phyloP scores from a whole-genome alignment of 2,888 invertebrate genomes.

The Opisthograptis luteolata region DNA sequence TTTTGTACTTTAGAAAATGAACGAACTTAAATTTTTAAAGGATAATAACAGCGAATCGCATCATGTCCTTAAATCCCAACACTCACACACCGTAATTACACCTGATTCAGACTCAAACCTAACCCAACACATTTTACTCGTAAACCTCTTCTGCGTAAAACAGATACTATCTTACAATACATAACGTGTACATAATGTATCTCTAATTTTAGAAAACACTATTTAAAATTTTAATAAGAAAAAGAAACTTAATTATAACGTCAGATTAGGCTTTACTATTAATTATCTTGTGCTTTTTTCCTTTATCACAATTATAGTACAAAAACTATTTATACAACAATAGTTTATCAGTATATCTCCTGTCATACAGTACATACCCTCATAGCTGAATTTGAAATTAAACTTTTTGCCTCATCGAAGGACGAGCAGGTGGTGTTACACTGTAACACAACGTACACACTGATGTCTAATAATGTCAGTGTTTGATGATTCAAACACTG shows the following conservation, averaged over 20 bases:
- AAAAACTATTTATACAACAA: conserved; percentile 68
- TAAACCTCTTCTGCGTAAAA: conserved; percentile 53
- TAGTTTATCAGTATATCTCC: conserved; percentile 49
- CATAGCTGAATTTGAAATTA: conserved; percentile 58
- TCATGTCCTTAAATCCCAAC: conserved; percentile 44
- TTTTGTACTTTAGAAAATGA: conserved; percentile 55
- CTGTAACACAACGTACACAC: conserved; percentile 26
- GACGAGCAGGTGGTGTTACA: conserved; percentile 33
- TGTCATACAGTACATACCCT: conserved; percentile 72
- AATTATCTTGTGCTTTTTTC: conserved; percentile 80
- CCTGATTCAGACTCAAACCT: conserved; percentile 63
- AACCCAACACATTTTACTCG: conserved; percentile 54
- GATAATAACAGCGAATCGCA: conserved; percentile 38
- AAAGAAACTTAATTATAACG: conserved; percentile 69
- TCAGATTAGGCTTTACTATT: conserved; percentile 79
- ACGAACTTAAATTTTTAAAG: conserved; percentile 43
- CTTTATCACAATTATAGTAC: conserved; percentile 79
- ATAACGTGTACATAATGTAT: conserved; percentile 63
- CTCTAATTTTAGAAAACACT: conserved; percentile 64
- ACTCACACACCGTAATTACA: conserved; percentile 66
- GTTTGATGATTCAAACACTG: conserved; percentile 22
- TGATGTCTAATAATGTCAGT: too few relatives aligned
- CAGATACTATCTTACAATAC: conserved; percentile 56
- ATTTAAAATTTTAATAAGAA: conserved; percentile 59
- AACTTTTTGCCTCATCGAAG: conserved; percentile 56